phyloP scores from a whole-genome alignment of 1,140 invertebrate genomes.

The Scaptomyza hsui region DNA sequence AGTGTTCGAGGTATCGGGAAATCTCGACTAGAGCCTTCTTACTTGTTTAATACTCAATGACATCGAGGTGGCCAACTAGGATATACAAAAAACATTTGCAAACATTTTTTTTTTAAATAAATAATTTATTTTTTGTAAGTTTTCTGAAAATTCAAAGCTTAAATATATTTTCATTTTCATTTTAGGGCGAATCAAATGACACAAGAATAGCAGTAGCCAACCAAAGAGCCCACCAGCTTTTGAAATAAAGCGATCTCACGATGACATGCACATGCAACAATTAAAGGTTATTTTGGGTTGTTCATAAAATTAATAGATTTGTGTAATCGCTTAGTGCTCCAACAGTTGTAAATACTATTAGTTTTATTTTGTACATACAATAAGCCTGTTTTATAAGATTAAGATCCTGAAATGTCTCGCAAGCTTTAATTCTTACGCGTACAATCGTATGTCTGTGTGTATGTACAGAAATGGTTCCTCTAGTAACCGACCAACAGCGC shows the following conservation, averaged over 20 bases:
- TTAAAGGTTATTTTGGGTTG: slow-evolving; percentile 17
- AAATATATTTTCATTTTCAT: slow-evolving; percentile 12
- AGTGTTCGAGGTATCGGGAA: too few species aligned
- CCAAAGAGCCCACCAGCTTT: slow-evolving; percentile 92
- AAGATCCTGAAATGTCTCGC: slow-evolving; percentile 5
- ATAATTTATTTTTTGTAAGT: too few species aligned
- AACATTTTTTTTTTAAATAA: too few species aligned
- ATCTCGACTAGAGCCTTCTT: too few species aligned
- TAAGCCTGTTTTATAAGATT: slow-evolving; percentile 15
- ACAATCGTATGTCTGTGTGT: background rate
- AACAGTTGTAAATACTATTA: slow-evolving; percentile 35
- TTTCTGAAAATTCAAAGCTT: too few species aligned
- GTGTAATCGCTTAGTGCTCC: slow-evolving; percentile 57
- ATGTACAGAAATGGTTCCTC: too few species aligned
- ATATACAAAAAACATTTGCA: too few species aligned
- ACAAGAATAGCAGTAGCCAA: slow-evolving; percentile 93
- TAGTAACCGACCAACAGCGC: too few species aligned
- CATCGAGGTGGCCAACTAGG: too few species aligned
- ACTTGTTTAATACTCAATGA: too few species aligned
- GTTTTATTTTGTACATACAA: background rate
- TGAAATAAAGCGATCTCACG: slow-evolving; percentile 86
- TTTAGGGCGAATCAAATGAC: slow-evolving; percentile 89
- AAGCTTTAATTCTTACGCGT: background rate
- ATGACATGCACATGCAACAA: slow-evolving; percentile 37
- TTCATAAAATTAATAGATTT: slow-evolving; percentile 17